Evolutionary conservation across 2,113 vertebrate species (phyloP), one percentile per base, ranked within the genome.

Genomic region (Nannobrachium achirus): DNA sequence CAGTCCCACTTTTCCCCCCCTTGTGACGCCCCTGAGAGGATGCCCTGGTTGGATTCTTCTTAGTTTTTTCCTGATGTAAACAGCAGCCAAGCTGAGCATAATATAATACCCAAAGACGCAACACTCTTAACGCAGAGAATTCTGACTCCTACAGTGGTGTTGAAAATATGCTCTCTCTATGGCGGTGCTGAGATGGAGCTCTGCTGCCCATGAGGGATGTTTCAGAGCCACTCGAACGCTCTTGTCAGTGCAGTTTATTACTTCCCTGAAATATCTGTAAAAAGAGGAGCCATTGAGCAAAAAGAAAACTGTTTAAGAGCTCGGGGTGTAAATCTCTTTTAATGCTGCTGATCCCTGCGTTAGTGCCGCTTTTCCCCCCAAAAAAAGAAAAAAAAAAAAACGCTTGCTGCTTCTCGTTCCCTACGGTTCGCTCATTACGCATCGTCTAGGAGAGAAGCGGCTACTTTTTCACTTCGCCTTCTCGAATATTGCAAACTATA

Each of bases 291-390:
- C 79, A 65, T 81, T 80, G 82, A 90, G 85, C 77, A 19, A 69
- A 82, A 85, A 86, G 80, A 89, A 89, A 90, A 85, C 81, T 80
- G 78, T 87, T 82, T 71, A 72, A 80, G 86, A 89, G 81, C 76
- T 57, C 41, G 50, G 80, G 78, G 88, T 87, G 89, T 91, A 93
- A 93, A 92, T 91, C 89, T 89, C 63, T 90, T 90, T 90, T 90
- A 92, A 92, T 89, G 86, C 86, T 50, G 63, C 81, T 85, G 86
- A 87, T 85, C 77, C 79, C 73, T 66, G 78, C 56, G 78, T 86
- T 85, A 90, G 82, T 76, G 81, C 79, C 59, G 78, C 86, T 85
- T n/a, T n/a, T 87, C 67, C 75, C n/a, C n/a, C n/a, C n/a, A n/a
- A n/a, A n/a, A n/a, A n/a, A n/a, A n/a, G n/a, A n/a, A n/a, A n/a